Evolutionary conservation across 2,797 vertebrate species (phyloP), one percentile per base, ranked within the genome.

Genomic region (Cyprinella venusta): DNA sequence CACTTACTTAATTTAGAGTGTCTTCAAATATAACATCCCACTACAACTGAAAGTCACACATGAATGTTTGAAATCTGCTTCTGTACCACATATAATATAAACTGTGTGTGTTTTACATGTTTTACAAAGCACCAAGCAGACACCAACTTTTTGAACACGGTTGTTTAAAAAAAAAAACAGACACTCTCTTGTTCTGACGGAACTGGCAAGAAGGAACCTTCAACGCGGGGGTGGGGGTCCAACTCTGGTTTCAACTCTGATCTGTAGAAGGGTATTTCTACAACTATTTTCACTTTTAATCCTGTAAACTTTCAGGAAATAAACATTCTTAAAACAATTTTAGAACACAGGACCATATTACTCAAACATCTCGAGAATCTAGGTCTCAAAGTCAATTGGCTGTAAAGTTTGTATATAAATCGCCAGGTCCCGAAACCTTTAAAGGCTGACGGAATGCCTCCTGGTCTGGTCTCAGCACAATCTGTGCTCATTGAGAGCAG

Each of bases 31-130:
- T n/a, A 61, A 61, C 65, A 70, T 36, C 45, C 16, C 3, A 7
- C 65, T 54, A 7, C 9, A 80, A 24, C 50, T 70, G 8, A 79
- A 52, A 79, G 26, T 56, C 36, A 8, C 6, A 21, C 64, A 59
- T 69, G 10, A 69, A 42, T 56, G 36, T 68, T 54, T 79, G 54
- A 45, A 79, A 65, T 78, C 40, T 19, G 40, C 61, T 64, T 48
- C 26, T 52, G 42, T 68, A 40, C 64, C 33, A 79, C 78, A 45
- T 30, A 72, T 24, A 45, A 71, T 18, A 45, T 42, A 16, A 42
- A 61, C 5, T 3, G 38, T 33, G 24, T 8, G 5, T 61, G 26
- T 42, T 71, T 81, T 36, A 72, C 52, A 69, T 61, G 26, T 42
- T 71, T 81, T 36, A 72, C 52, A 69, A 80, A 70, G 48, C 10